Evolutionary conservation across 2,113 vertebrate species (phyloP).

Genomic region (Sorex fumeus): DNA sequence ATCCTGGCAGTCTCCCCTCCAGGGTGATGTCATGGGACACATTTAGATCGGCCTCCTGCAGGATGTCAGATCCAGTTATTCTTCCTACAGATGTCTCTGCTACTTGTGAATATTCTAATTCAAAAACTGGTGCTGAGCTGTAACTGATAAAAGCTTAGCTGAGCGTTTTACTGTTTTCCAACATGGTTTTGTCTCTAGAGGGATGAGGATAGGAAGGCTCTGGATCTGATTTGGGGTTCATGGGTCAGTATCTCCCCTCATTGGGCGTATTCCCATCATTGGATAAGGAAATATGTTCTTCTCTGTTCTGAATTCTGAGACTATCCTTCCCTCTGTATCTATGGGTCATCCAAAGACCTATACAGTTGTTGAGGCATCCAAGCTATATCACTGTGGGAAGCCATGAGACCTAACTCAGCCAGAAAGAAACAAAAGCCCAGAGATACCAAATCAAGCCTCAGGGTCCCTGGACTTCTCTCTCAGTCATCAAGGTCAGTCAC

Average conservation of each 20-base stretch:
- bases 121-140: conserved; percentile 39
- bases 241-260: neutral
- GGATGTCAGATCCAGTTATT: conserved; percentile 68
- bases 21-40: conserved; percentile 78
- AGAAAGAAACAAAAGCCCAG: neutral
- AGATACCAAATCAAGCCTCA: neutral
- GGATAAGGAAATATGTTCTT: neutral
- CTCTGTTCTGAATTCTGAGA: neutral
- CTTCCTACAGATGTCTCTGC: conserved; percentile 74
- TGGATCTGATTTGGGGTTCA: neutral
- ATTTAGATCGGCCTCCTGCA: conserved; percentile 78
- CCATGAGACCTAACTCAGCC: neutral
- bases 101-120: conserved; percentile 71
- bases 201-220: neutral
- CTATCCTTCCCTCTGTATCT: neutral
- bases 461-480: conserved; percentile 5
- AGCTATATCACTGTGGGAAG: neutral
- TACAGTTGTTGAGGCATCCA: neutral
- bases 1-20: conserved; percentile 71
- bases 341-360: neutral
- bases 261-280: neutral
- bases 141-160: conserved; percentile 18
- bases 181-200: conserved; percentile 13
- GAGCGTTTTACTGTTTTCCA: conserved; percentile 27
- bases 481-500: neutral